phyloP scores from a whole-genome alignment of 2,113 vertebrate species.

The Onychostruthus taczanowskii region DNA sequence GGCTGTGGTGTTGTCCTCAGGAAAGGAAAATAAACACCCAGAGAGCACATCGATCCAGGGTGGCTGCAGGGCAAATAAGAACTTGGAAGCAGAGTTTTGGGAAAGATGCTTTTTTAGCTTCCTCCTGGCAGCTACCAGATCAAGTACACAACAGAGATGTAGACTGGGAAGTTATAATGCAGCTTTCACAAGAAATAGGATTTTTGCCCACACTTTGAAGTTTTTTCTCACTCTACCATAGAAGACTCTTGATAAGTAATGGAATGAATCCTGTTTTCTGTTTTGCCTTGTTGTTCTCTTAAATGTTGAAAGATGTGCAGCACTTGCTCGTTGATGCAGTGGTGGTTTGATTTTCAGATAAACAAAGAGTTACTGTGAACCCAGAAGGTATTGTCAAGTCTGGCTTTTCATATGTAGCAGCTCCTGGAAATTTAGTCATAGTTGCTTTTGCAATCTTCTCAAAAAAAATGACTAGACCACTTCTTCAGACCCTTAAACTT shows the following conservation, averaged over 20 bases:
- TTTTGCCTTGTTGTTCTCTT: not conserved
- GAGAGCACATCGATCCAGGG: fast-evolving
- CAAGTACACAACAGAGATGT: not conserved
- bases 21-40: not conserved
- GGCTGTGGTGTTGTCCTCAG: not conserved
- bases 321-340: not conserved
- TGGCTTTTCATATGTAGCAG: not conserved
- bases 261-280: not conserved
- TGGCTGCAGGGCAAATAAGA: not conserved
- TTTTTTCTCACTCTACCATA: not conserved
- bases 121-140: not conserved
- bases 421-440: slow-evolving; percentile 39
- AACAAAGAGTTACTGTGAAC: not conserved
- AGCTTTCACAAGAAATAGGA: not conserved
- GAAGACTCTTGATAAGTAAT: not conserved
- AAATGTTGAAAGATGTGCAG: not conserved
- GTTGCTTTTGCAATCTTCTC: slow-evolving; percentile 32
- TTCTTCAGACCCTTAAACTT: slow-evolving; percentile 25
- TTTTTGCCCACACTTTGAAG: not conserved
- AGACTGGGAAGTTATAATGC: not conserved
- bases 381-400: slow-evolving; percentile 5
- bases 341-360: not conserved
- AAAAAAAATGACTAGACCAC: not conserved
- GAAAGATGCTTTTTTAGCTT: not conserved
- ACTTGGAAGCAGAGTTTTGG: not conserved